Percentiles rank a stretch among this genome's conserved stretches.
These are phyloP conservation scores for Orchestes rusci DNA, from an alignment of 2,888 invertebrate genomes.

Conservation along the genomic window DNA sequence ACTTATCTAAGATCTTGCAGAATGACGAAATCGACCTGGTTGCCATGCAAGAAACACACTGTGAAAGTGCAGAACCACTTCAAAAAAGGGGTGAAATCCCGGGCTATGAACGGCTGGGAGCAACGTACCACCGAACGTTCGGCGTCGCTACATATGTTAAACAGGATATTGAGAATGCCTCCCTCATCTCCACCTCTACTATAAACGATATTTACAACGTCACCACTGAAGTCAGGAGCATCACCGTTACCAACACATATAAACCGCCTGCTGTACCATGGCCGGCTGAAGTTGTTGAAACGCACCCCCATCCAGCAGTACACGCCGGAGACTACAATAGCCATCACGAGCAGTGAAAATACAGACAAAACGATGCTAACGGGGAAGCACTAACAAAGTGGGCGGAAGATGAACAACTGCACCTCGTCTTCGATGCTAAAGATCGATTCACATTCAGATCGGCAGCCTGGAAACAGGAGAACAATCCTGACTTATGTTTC, in stretches of 20 bases:
- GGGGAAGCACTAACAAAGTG: not conserved
- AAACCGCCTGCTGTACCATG: not conserved
- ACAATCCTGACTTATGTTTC: slow-evolving; percentile 2
- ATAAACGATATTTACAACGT: too few species aligned
- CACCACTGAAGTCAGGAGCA: not conserved
- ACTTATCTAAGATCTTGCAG: not conserved
- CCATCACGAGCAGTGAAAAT: not conserved
- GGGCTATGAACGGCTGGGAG: not conserved
- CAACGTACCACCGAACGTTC: not conserved
- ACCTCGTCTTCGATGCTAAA: not conserved
- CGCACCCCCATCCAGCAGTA: not conserved
- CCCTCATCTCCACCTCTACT: too few species aligned
- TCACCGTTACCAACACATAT: not conserved
- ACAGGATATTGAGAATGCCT: not conserved
- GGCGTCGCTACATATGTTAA: not conserved
- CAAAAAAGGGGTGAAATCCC: not conserved
- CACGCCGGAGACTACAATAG: not conserved
- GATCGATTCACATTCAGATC: not conserved
- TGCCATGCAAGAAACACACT: too few species aligned
- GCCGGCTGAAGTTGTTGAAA: slow-evolving; percentile 1
- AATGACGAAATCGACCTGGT: not conserved
- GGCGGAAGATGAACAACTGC: not conserved
- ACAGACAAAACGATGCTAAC: not conserved
- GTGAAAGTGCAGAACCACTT: too few species aligned
- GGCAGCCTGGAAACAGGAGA: not conserved